Conservation (phyloP, 92 coral and sea anemone species). For the Zoanthus sansibaricus region DNA sequence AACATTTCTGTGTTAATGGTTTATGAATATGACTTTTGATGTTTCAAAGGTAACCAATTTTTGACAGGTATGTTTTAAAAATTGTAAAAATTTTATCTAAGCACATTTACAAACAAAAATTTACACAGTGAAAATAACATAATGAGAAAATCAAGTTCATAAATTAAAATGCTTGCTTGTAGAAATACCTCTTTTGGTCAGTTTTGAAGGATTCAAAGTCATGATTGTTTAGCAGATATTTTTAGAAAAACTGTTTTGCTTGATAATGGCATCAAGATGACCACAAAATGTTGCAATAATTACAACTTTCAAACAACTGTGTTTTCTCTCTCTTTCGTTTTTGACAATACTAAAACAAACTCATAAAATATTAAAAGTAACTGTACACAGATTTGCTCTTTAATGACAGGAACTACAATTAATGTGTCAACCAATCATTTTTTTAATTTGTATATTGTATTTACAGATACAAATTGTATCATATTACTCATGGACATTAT, state of each 20-base stretch:
- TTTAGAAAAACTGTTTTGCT: slow-evolving; percentile 12
- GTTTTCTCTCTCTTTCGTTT: slow-evolving; percentile 11
- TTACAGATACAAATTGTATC: slow-evolving; percentile 7
- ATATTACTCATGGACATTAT: slow-evolving; percentile 12
- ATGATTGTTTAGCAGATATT: slow-evolving; percentile 6
- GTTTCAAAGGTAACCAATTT: slow-evolving; percentile 10
- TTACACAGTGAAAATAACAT: slow-evolving; percentile 2
- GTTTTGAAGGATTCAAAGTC: slow-evolving; percentile 11
- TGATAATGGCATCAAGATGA: slow-evolving; percentile 14
- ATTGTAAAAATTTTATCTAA: slow-evolving; percentile 10
- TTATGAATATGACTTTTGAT: slow-evolving; percentile 1
- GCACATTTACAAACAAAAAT: slow-evolving; percentile 6
- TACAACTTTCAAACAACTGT: slow-evolving; percentile 13
- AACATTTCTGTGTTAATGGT: slow-evolving; percentile 11
- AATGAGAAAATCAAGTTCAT: slow-evolving; percentile 9
- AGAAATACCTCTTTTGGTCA: slow-evolving; percentile 8
- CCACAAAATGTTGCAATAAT: slow-evolving; percentile 9
- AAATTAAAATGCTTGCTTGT: slow-evolving; percentile 6
- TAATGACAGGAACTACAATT: slow-evolving; percentile 10
- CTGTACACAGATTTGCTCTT: slow-evolving; percentile 15
- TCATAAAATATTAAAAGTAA: slow-evolving; percentile 1
- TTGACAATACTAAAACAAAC: slow-evolving; percentile 12
- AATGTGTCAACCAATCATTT: slow-evolving; percentile 10
- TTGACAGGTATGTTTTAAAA: slow-evolving; percentile 9
- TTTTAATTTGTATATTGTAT: slow-evolving; percentile 4